Conservation (phyloP, 2,113 vertebrate genomes). For the Caloenas nicobarica region DNA sequence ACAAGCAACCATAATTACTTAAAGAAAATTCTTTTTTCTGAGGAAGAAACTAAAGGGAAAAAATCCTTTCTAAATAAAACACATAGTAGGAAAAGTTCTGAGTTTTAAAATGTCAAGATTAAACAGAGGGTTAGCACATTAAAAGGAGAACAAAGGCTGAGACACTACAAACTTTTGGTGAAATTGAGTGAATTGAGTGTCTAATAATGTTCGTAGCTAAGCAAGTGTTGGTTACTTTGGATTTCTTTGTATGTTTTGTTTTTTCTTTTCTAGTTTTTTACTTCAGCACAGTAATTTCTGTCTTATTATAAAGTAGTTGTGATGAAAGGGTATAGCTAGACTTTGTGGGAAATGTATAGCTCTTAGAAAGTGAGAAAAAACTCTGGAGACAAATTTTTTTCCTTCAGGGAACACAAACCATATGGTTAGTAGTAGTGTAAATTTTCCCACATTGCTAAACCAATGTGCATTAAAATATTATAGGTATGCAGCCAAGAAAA, state of each 20-base stretch:
- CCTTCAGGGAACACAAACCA: background rate
- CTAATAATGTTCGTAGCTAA: background rate
- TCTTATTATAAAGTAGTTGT: background rate
- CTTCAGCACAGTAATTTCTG: background rate
- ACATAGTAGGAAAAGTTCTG: background rate
- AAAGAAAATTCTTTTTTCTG: background rate
- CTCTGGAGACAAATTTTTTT: background rate
- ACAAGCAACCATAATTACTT: background rate
- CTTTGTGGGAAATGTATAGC: background rate
- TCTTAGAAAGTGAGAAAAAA: background rate
- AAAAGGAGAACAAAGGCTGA: background rate
- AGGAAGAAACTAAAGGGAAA: background rate
- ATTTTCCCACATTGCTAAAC: background rate
- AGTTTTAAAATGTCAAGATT: background rate
- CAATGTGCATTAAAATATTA: background rate
- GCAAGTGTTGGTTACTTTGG: background rate
- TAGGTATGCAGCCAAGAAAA: background rate
- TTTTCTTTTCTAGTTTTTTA: background rate
- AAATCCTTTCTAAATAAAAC: background rate
- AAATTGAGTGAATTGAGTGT: background rate
- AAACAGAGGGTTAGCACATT: background rate
- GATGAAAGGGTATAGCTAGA: background rate
- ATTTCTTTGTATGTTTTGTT: too few species aligned
- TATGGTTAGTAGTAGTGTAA: background rate
- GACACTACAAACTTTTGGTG: background rate